Evolutionary conservation across 2,888 invertebrate genomes (phyloP).

Genomic region (Heliconius hortense): DNA sequence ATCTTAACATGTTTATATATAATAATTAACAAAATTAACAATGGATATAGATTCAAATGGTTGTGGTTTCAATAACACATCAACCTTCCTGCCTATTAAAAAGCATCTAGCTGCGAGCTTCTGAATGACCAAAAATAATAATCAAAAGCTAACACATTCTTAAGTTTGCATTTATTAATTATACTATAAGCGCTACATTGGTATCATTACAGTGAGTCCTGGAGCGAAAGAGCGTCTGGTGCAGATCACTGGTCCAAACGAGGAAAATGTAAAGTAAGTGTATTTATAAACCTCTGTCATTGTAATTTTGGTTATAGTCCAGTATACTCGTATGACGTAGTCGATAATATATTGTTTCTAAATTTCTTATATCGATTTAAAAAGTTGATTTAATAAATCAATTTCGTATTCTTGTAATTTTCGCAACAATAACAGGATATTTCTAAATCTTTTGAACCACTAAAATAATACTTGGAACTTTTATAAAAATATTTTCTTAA

Average conservation of each 20-base stretch:
- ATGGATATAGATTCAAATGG: conserved; percentile 18
- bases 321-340: not conserved
- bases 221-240: conserved; percentile 97
- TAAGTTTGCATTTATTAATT: not conserved
- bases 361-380: too few species aligned
- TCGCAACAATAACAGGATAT: too few species aligned
- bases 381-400: too few species aligned
- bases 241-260: conserved; percentile 96
- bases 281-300: conserved; percentile 18
- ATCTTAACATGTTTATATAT: conserved; percentile 23
- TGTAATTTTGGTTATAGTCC: not conserved
- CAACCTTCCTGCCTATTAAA: conserved; percentile 43
- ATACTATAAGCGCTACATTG: conserved; percentile 11
- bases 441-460: too few species aligned
- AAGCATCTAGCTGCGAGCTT: conserved; percentile 64
- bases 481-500: too few species aligned
- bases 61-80: conserved; percentile 30
- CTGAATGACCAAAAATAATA: conserved; percentile 46
- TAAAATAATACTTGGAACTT: too few species aligned
- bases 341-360: too few species aligned
- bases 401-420: too few species aligned
- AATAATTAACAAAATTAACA: conserved; percentile 29
- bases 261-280: conserved; percentile 94
- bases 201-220: conserved; percentile 89
- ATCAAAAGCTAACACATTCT: conserved; percentile 4